These are phyloP conservation scores for Aulostomus chinensis DNA, from an alignment of 2,797 vertebrate species.

Conservation along the genomic window DNA sequence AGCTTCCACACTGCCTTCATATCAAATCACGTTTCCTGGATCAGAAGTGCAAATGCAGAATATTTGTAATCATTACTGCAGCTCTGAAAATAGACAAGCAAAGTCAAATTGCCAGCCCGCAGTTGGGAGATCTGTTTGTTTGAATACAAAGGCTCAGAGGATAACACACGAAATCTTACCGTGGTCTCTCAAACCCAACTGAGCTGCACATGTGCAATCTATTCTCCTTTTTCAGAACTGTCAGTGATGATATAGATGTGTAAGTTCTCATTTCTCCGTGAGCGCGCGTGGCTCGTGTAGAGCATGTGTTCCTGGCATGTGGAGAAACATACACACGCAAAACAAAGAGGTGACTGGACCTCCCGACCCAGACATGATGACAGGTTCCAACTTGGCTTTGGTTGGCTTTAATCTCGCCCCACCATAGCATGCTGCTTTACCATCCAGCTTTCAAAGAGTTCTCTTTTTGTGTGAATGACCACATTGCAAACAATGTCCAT, in stretches of 20 bases:
- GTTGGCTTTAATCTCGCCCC: constrained; percentile 48
- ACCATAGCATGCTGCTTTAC: constrained; percentile 72
- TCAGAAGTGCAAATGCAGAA: no score
- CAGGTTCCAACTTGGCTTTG: constrained; percentile 45
- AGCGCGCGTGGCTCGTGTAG: constrained; percentile 19
- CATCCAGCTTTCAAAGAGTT: constrained; percentile 40
- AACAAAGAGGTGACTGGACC: not conserved
- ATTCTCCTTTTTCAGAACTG: constrained; percentile 6
- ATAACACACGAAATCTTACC: no score
- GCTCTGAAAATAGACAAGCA: constrained; percentile 8
- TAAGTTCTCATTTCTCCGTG: constrained; percentile 39
- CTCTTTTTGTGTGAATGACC: no score
- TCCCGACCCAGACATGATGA: constrained; percentile 4
- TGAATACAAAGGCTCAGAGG: no score
- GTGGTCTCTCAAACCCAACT: no score
- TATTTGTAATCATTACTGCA: no score
- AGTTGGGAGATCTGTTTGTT: no score
- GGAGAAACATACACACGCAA: constrained; percentile 3
- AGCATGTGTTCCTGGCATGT: constrained; percentile 73
- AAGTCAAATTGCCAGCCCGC: no score
- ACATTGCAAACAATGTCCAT: constrained; percentile 32
- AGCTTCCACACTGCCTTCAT: no score
- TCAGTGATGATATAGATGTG: constrained; percentile 2
- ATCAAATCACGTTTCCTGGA: no score
- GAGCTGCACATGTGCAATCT: constrained; percentile 11